A percentile compares a stretch with the other conserved stretches of the same genome.
These are phyloP conservation scores for Drosophila kepulauana DNA, from an alignment of 1,140 invertebrate genomes.

Conservation along the genomic window DNA sequence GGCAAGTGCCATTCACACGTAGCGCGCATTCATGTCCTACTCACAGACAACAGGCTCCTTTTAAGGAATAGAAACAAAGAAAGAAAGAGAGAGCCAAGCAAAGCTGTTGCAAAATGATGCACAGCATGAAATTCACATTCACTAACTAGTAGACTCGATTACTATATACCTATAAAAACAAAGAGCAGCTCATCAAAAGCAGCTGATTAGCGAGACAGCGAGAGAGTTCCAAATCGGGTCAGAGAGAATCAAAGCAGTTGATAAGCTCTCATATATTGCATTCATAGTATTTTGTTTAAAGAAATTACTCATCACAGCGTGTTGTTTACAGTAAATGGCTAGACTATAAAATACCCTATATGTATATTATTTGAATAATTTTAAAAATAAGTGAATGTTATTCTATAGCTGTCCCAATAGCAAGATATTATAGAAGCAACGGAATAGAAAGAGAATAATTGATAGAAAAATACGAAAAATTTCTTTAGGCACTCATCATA, in stretches of 20 bases:
- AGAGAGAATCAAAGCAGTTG: background rate
- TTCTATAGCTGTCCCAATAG: too few relatives aligned
- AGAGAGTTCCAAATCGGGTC: background rate
- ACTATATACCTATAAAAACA: background rate
- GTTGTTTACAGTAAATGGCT: too few relatives aligned
- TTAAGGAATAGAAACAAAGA: too few relatives aligned
- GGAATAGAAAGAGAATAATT: too few relatives aligned
- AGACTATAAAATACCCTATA: too few relatives aligned
- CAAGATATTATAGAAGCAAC: too few relatives aligned
- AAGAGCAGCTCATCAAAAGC: background rate
- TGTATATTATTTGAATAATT: too few relatives aligned
- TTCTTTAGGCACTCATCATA: too few relatives aligned
- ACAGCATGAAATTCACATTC: background rate
- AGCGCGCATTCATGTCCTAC: background rate
- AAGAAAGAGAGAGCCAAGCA: background rate
- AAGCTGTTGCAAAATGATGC: background rate
- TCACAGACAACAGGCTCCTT: background rate
- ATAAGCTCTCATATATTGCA: background rate
- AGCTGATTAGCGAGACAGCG: background rate
- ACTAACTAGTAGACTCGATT: background rate
- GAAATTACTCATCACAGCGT: too few relatives aligned
- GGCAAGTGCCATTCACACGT: conserved; percentile 14
- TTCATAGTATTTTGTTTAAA: too few relatives aligned
- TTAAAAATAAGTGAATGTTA: too few relatives aligned
- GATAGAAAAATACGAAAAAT: too few relatives aligned